phyloP scores from a whole-genome alignment of 2,113 vertebrate species.

The Probosciger aterrimus region DNA sequence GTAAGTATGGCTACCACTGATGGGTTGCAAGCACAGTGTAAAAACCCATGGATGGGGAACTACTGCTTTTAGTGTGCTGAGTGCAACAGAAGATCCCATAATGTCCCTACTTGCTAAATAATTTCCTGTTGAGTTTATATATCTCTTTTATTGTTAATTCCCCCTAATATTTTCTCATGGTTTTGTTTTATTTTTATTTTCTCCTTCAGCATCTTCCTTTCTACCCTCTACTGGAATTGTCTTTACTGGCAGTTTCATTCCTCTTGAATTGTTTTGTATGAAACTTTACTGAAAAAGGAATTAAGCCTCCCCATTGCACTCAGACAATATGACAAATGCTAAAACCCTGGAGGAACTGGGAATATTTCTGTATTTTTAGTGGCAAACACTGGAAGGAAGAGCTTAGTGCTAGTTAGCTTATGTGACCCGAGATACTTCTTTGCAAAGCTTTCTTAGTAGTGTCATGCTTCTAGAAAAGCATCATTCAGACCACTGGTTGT shows the following conservation, averaged over 20 bases:
- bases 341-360: background rate
- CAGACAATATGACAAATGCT: background rate
- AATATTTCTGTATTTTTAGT: background rate
- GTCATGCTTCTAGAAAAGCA: background rate
- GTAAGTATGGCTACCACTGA: too few relatives aligned
- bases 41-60: background rate
- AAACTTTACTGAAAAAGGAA: background rate
- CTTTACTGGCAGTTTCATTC: background rate
- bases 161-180: background rate
- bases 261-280: background rate
- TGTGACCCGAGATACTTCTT: background rate
- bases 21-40: accelerated
- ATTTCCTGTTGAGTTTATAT: background rate
- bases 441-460: background rate
- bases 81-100: background rate
- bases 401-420: background rate
- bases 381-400: background rate
- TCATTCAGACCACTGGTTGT: background rate
- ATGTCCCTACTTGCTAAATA: background rate
- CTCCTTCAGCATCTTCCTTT: background rate
- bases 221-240: background rate
- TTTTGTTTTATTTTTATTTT: background rate
- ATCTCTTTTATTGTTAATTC: background rate
- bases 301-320: background rate
- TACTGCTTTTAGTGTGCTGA: background rate